These are phyloP conservation scores for Ladona fulva DNA, from an alignment of 1,140 invertebrate genomes.

Conservation along the genomic window DNA sequence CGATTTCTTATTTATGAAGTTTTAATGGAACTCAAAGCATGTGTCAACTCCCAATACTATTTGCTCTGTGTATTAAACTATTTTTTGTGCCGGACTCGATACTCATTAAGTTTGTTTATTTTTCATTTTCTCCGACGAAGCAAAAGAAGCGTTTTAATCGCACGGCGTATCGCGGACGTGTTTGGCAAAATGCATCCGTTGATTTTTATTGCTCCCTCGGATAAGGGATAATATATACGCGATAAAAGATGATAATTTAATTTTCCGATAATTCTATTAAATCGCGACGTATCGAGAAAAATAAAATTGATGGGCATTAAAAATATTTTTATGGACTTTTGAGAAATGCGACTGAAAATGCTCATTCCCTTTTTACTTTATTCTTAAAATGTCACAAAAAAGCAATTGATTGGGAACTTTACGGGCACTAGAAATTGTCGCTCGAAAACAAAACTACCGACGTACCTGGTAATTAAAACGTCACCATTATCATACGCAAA, in stretches of 20 bases:
- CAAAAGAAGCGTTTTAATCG: not conserved
- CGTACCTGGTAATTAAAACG: no score
- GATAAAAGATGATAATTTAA: not conserved
- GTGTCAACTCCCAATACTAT: no score
- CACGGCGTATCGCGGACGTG: not conserved
- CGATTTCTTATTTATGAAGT: no score
- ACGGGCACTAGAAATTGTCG: no score
- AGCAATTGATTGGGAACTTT: no score
- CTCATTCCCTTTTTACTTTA: no score
- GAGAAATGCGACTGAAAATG: no score
- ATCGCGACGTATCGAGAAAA: not conserved
- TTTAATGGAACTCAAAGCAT: no score
- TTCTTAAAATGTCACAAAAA: no score
- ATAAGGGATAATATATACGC: not conserved
- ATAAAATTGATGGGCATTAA: not conserved
- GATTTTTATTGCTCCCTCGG: not conserved
- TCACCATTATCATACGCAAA: no score
- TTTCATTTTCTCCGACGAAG: not conserved
- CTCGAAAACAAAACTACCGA: no score
- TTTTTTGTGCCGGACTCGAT: not conserved
- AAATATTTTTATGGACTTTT: not conserved
- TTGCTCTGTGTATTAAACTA: no score
- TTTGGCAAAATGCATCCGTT: not conserved
- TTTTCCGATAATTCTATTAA: not conserved
- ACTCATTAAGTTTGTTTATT: not conserved